These are phyloP conservation scores for Sterna hirundo DNA, from an alignment of 2,113 vertebrate species.

Conservation along the genomic window DNA sequence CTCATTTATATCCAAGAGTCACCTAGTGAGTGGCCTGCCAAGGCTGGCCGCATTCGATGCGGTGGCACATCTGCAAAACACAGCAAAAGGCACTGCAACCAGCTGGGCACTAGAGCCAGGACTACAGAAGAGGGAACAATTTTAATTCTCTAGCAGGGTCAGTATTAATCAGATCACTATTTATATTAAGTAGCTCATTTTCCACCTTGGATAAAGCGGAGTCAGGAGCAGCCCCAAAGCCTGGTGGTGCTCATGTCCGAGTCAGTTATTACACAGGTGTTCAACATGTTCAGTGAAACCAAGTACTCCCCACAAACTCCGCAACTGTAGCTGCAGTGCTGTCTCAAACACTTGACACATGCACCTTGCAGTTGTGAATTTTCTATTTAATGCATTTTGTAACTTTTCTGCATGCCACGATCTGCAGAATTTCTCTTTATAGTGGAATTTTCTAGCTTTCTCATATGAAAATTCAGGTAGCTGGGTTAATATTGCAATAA, in stretches of 20 bases:
- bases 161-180: background rate
- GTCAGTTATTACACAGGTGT: background rate
- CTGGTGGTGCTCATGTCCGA: background rate
- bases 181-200: background rate
- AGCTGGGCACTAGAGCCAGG: background rate
- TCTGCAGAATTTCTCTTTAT: background rate
- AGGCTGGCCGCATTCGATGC: fast-evolving
- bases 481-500: background rate
- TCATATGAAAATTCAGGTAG: background rate
- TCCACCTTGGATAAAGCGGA: background rate
- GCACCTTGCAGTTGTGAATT: background rate
- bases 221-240: background rate
- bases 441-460: background rate
- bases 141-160: background rate
- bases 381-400: background rate
- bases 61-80: background rate
- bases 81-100: background rate
- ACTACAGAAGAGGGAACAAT: background rate
- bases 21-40: background rate
- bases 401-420: background rate
- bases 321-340: background rate
- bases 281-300: background rate
- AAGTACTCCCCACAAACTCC: background rate
- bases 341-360: background rate
- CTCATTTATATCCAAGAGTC: background rate